These are phyloP conservation scores for Bufo gargarizans DNA, from an alignment of 2,113 vertebrate species.

Conservation along the genomic window DNA sequence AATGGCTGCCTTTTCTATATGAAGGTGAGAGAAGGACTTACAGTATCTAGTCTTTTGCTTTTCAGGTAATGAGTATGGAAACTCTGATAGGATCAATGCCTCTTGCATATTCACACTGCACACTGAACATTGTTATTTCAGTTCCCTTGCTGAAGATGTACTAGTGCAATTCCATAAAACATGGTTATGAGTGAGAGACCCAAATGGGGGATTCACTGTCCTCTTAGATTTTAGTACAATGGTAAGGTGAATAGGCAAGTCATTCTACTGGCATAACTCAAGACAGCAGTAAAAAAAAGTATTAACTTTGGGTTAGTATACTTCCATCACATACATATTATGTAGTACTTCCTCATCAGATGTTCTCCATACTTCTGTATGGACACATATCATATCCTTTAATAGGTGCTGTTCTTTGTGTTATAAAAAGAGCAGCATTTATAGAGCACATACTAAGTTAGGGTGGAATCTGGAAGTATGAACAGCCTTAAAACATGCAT, in stretches of 20 bases:
- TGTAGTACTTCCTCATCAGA: not conserved
- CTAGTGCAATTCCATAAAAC: not conserved
- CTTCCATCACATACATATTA: not conserved
- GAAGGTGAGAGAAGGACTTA: not conserved
- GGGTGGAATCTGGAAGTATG: not conserved
- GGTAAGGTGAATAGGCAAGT: not conserved
- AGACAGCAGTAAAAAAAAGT: not conserved
- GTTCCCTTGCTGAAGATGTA: not conserved
- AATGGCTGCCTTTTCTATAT: not conserved
- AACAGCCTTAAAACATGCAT: slow-evolving; percentile 2
- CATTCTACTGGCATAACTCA: not conserved
- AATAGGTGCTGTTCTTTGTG: not conserved
- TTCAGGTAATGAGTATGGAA: not conserved
- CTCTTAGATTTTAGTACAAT: not conserved
- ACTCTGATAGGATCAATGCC: not conserved
- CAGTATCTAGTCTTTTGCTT: not conserved
- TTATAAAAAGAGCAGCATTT: no score
- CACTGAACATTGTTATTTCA: not conserved
- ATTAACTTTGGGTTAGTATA: not conserved
- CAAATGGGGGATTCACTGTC: not conserved
- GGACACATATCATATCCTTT: not conserved
- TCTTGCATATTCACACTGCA: not conserved
- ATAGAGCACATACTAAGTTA: no score
- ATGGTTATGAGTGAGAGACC: not conserved
- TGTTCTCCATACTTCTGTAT: not conserved